Base-by-base conservation (phyloP, 2,888 invertebrate genomes). In the Lasius platythorax region DNA sequence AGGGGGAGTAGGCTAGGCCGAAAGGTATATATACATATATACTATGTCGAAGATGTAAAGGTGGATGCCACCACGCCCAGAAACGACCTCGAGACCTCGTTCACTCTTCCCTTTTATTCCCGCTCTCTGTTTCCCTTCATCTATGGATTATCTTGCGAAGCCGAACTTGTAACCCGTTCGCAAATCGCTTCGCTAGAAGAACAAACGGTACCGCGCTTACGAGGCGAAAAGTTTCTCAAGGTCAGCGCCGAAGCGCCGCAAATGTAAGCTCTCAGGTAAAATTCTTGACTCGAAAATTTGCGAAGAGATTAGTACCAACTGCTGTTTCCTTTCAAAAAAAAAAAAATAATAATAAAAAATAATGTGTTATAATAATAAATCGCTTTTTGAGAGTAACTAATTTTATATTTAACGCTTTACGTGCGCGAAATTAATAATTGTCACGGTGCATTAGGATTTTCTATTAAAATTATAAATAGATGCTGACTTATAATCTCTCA, bases 41-140 rank as follows among this genome's bases (percentile, higher is more conserved):
- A 87, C 61, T 46, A 23, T 66, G 61, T 82, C 78, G 79, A 83
- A 70, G 85, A 91, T 88, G 90, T 88, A 90, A 91, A 93, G 92
- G 93, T 93, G 89, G 93, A 92, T 93, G 89, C 91, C 92, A 92
- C 93, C 93, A 93, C 93, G 93, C 93, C 93, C 94, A 93, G 91
- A 90, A 91, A 90, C 91, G 93, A 93, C 94, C 93, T 93, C 94
- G 91, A 92, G 88, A 89, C 86, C 89, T 86, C 87, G 87, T 86
- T 88, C 90, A 82, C 75, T 85, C 88, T 73, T 28, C 61, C 50
- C 66, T 58, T 61, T 50, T 53, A 30, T 70, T 81, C 83, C 12
- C 67, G 66, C 30, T 75, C 75, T 64, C 43, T 75, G 53, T 82
- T 43, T 82, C 64, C 53, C 53, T 56, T 61, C 67, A 43, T 91